These are phyloP conservation scores for Tetramorium parvispinum DNA, from an alignment of 1,140 invertebrate species.

Conservation along the genomic window DNA sequence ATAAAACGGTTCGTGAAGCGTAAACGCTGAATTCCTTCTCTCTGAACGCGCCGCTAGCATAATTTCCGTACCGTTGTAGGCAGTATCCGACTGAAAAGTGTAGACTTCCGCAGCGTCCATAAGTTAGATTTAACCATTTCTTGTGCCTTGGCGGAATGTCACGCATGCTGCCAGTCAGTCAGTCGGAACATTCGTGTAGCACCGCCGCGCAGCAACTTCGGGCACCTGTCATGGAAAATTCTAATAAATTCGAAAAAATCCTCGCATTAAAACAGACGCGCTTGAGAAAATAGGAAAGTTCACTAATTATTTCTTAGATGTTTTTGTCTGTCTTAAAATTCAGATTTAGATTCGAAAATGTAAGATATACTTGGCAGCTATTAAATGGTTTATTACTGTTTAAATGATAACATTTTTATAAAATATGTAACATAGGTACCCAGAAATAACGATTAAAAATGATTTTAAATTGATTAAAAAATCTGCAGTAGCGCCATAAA, in stretches of 20 bases:
- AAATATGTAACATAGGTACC: background rate
- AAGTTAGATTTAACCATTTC: slow-evolving; percentile 66
- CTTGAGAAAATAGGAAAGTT: background rate
- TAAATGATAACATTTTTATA: slow-evolving; percentile 3
- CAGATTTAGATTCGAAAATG: background rate
- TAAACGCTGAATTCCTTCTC: slow-evolving; percentile 42
- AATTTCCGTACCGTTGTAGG: slow-evolving; percentile 48
- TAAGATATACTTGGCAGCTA: background rate
- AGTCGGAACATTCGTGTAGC: slow-evolving; percentile 31
- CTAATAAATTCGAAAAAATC: slow-evolving; percentile 30
- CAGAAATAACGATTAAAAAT: background rate
- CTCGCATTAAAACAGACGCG: background rate
- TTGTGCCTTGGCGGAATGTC: slow-evolving; percentile 68
- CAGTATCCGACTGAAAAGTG: slow-evolving; percentile 25
- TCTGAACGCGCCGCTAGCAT: slow-evolving; percentile 42
- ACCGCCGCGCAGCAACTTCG: background rate
- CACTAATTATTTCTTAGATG: background rate
- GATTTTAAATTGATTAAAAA: background rate
- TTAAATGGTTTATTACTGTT: background rate
- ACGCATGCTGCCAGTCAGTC: slow-evolving; percentile 48
- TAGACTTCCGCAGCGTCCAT: slow-evolving; percentile 44
- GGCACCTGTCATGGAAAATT: slow-evolving; percentile 17
- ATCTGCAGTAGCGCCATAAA: background rate
- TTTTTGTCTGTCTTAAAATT: background rate
- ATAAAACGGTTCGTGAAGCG: slow-evolving; percentile 41